A percentile compares a stretch with the other conserved stretches of the same genome.
Conservation (phyloP, 2,888 invertebrate genomes). For the Clitarchus hookeri region DNA sequence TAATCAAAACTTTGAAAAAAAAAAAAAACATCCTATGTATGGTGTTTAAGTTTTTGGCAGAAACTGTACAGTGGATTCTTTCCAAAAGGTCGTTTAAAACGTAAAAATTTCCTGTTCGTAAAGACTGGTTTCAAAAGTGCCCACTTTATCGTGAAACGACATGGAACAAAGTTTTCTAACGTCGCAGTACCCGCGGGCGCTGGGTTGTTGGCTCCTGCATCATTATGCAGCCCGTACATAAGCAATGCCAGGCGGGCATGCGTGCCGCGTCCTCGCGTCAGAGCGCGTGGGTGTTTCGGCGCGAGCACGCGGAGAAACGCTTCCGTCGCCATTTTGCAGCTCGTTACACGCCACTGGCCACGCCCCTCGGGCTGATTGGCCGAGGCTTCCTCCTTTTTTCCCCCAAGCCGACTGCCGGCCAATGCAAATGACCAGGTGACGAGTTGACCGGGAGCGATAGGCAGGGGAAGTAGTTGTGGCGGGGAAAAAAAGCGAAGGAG, state of each 20-base stretch:
- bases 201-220: background rate
- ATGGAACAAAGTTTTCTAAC: no score
- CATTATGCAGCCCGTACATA: background rate
- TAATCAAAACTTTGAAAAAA: no score
- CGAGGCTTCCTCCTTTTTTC: background rate
- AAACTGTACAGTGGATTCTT: no score
- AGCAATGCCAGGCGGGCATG: background rate
- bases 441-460: background rate
- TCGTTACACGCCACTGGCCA: background rate
- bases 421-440: background rate
- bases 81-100: no score
- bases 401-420: background rate
- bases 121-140: no score
- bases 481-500: background rate
- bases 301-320: background rate
- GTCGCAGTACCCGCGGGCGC: no score
- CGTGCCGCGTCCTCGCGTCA: no score
- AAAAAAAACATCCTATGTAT: no score
- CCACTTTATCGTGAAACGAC: no score
- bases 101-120: no score
- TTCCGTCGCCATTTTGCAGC: background rate
- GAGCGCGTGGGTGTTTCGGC: background rate
- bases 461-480: background rate
- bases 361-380: conserved; percentile 14
- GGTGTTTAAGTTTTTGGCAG: no score